Conservation (phyloP, 2,113 vertebrate genomes). For the Mus spicilegus region DNA sequence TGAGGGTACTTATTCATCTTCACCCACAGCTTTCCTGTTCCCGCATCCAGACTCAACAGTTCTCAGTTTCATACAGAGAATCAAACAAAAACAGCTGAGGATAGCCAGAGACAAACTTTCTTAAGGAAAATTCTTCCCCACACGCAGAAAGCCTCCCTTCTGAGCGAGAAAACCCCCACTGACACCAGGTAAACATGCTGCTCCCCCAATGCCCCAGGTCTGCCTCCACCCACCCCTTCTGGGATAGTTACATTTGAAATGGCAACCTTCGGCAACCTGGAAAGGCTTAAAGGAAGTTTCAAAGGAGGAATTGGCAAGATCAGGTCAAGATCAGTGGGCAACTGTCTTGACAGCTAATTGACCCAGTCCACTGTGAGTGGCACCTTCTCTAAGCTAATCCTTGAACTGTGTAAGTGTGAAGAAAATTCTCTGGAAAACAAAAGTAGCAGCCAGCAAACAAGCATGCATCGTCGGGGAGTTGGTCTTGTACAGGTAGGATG, state of each 20-base stretch:
- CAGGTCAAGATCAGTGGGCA: neutral
- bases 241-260: neutral
- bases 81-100: neutral
- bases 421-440: neutral
- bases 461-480: too few relatives aligned
- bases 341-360: neutral
- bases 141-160: neutral
- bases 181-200: neutral
- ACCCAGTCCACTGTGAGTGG: neutral
- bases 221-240: neutral
- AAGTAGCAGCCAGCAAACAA: neutral
- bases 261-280: neutral
- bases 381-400: neutral
- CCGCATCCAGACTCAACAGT: neutral
- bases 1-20: neutral
- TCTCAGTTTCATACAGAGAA: neutral
- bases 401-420: neutral
- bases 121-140: neutral
- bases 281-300: neutral
- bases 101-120: neutral
- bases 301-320: neutral
- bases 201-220: neutral
- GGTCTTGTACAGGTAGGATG: neutral
- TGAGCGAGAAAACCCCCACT: neutral
- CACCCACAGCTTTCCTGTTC: neutral